Base-by-base conservation (phyloP, 2,113 vertebrate genomes). In the Rhineura floridana region DNA sequence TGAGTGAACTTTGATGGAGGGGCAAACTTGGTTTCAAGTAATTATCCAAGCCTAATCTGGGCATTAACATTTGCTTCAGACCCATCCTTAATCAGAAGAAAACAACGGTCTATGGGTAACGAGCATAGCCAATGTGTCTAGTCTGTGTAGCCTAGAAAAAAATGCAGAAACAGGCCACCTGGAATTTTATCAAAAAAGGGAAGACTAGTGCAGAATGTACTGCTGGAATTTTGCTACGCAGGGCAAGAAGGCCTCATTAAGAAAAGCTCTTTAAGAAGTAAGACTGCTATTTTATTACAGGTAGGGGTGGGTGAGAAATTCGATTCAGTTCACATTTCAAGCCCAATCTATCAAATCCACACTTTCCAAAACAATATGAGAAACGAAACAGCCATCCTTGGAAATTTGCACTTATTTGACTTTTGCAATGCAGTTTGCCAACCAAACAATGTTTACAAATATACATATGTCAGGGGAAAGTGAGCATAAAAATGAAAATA, bases 31-130 rank as follows among this genome's bases (percentile, higher is more conserved):
- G 59, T 83, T 88, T 76, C 81, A 52, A 88, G 87, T 88, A 88
- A 88, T 88, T 88, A 88, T 88, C 81, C 73, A 46, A 77, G 87
- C 62, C 87, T 88, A 83, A 88, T 88, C 72, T 76, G 67, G n/a
- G 33, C 72, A 88, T 88, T 88, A 77, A 88, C 62, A 88, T 88
- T 77, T 88, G 46, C 48, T 75, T 88, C 59, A 83, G 25, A 77
- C 59, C 33, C 81, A 77, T n/a, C 10, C 59, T 65, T 77, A 76
- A 83, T 88, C 48, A 67, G 81, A 76, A 83, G 72, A 52, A 83
- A 83, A 77, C 59, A 83, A 83, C 87, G 42, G 80, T 83, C 81
- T 65, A 11, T 65, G 80, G 65, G 70, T 52, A 80, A 87, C 50
- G 30, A 81, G 63, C 30, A 83, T 36, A 52, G 59, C 73, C 28